These are phyloP conservation scores for Dicyrtomina minuta DNA, from an alignment of 2,888 invertebrate species.

Conservation along the genomic window DNA sequence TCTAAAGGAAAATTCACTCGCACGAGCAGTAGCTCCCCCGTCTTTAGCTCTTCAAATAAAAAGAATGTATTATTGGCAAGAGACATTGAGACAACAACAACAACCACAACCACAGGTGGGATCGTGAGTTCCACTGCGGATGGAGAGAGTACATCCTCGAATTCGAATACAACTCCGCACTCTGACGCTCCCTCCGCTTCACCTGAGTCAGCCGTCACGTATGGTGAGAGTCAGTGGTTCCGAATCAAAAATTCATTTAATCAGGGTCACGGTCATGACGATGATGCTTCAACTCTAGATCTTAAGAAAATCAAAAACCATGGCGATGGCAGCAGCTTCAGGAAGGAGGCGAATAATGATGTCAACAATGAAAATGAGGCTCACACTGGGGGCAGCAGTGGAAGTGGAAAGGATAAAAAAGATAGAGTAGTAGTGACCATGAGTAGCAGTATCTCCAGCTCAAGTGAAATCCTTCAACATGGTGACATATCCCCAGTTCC, in stretches of 20 bases:
- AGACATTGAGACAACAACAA: not conserved
- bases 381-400: not conserved
- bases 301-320: not conserved
- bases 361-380: not conserved
- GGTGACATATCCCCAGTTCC: too few species aligned
- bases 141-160: conserved; percentile 25
- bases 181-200: conserved; percentile 11
- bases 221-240: conserved; percentile 53
- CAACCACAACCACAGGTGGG: conserved; percentile 15
- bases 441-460: conserved; percentile 1
- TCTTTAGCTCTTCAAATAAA: not conserved
- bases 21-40: not conserved
- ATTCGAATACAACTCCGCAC: conserved; percentile 32
- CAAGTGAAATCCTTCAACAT: not conserved
- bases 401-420: not conserved
- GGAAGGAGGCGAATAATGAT: not conserved
- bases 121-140: too few species aligned
- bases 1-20: not conserved
- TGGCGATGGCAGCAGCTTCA: not conserved
- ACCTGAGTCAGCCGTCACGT: conserved; percentile 44
- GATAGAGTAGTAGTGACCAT: not conserved
- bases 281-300: not conserved
- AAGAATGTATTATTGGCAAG: conserved; percentile 11
- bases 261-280: too few species aligned
- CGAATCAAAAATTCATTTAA: conserved; percentile 27